Base-by-base conservation (phyloP, 1,140 invertebrate species). In the Drosophila lowei region DNA sequence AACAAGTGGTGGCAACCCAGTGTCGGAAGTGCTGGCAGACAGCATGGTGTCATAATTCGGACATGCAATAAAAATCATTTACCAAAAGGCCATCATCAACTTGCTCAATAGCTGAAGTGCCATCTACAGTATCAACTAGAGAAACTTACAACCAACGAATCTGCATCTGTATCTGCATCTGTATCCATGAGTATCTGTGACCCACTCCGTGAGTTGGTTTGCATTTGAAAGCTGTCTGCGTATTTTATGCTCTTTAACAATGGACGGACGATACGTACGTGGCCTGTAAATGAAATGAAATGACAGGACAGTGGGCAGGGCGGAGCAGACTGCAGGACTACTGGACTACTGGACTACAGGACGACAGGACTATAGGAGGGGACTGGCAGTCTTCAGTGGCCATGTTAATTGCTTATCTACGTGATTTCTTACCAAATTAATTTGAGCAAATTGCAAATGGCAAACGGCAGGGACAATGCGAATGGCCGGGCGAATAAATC, bases 381-480 rank as follows among this genome's bases (percentile, higher is more conserved):
- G 18, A 28, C 13, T 23, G 47, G 7, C 47, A 49, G 48, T 42
- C 56, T 34, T 57, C 30, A 18, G 44, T 53, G 57, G 61, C 83
- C 72, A 83, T 89, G 89, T 90, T 90, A 90, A 90, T 90, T 90
- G 89, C 84, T 89, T 90, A 89, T 89, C 89, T 90, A 90, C 89
- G 89, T 90, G 89, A 90, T 90, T 90, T 90, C 89, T 86, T 90
- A 89, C 84, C 85, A 84, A 90, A 90, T 90, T 90, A 90, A 88
- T 84, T 90, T 90, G 71, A 64, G 70, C 76, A 88, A 90, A 90
- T 90, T 90, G 79, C 86, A 55, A 78, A 86, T 70, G 75, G 64
- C 47, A 53, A 67, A 54, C 61, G 72, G 56, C 46, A 21, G 28
- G 47, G 44, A 58, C 46, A 65, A 52, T 49, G 59, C n/a, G n/a